These are phyloP conservation scores for Istiophorus platypterus DNA, from an alignment of 2,113 vertebrate genomes.

Conservation along the genomic window DNA sequence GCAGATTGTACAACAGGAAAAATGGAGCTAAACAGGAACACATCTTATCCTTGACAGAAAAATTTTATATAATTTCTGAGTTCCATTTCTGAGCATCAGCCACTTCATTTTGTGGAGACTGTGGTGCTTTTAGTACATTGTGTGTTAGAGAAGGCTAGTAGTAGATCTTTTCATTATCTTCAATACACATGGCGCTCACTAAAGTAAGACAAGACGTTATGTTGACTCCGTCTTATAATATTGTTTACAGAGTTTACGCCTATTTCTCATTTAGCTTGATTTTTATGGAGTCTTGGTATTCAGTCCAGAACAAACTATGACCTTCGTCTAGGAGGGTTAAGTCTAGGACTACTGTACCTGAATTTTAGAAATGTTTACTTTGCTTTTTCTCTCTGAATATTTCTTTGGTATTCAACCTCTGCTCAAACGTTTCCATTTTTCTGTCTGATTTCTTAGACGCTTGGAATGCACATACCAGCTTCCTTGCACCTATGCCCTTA, in stretches of 20 bases:
- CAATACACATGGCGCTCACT: background rate
- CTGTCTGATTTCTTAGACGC: background rate
- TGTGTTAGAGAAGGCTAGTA: background rate
- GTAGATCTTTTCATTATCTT: background rate
- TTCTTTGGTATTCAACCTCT: background rate
- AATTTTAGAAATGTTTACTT: background rate
- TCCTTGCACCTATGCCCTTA: conserved; percentile 7
- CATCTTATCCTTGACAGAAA: background rate
- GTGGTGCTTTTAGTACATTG: background rate
- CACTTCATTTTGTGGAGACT: background rate
- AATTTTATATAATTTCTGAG: background rate
- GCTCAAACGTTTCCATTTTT: background rate
- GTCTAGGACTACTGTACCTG: background rate
- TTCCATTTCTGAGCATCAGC: background rate
- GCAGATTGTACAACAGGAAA: background rate
- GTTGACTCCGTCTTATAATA: background rate
- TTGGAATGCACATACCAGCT: conserved; percentile 14
- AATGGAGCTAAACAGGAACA: too few species aligned
- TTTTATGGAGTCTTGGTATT: too few species aligned
- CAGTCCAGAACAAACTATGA: too few species aligned
- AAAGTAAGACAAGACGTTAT: background rate
- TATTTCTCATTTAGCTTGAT: background rate
- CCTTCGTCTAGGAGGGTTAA: too few species aligned
- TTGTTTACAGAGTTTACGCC: background rate
- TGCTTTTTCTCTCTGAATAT: background rate